Evolutionary conservation across 2,797 vertebrate genomes (phyloP), one percentile per base, ranked within the genome.

Genomic region (Pipistrellus kuhlii): DNA sequence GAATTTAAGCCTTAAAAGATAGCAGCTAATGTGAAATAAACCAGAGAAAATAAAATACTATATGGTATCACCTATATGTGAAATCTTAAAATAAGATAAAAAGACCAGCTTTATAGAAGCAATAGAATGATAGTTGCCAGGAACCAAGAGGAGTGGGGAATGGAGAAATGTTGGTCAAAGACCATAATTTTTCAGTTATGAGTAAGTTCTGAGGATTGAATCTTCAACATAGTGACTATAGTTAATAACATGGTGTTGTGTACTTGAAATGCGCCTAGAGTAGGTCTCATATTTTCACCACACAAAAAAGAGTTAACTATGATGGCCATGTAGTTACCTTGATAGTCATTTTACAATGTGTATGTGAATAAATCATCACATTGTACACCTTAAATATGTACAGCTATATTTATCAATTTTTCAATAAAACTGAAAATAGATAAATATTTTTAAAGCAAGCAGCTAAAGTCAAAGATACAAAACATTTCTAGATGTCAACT

Each of bases 11-110:
- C 48, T 81, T 86, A 86, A 59, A 81, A 86, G 66, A 73, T 46
- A 72, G 83, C 48, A 64, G 83, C 48, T 68, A 75, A 51, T 21
- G 15, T 91, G 80, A 75, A 83, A 75, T 75, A 75, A 90, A 27
- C 18, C 21, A 64, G 55, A 48, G 46, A 69, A 91, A 75, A 23
- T 66, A 20, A 83, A 75, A 91, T 75, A 53, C 57, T 73, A n/a
- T 64, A 72, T 91, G 27, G 27, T 84, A 27, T 75, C 57, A 83
- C 46, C 38, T 72, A 59, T 66, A 66, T 32, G 15, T 66, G n/a
- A 32, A 66, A 66, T 32, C 64, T 66, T 32, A 66, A 66, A 72
- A 72, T 35, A 68, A 32, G 46, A 83, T 3, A 9, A 20, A 73
- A 18, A 73, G 25, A 35, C 30, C 6, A 17, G 17, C 72, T 75